Evolutionary conservation across 2,797 vertebrate genomes (phyloP).

Genomic region (Manis crassicaudata): DNA sequence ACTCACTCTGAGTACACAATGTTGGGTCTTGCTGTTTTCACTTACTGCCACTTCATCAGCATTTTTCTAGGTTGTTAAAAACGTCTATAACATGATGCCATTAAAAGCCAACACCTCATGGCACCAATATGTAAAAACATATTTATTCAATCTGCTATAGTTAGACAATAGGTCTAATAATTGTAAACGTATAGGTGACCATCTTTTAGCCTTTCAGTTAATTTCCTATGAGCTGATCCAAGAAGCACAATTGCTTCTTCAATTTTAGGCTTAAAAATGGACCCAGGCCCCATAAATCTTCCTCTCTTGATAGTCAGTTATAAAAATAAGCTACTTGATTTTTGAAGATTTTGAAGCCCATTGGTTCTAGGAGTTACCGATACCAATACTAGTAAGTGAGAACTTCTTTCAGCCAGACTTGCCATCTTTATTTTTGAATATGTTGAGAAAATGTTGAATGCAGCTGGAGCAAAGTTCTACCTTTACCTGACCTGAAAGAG

Average conservation of each 20-base stretch:
- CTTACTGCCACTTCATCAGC: background rate
- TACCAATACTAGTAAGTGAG: background rate
- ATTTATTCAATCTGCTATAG: background rate
- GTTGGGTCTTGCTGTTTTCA: background rate
- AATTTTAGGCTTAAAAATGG: background rate
- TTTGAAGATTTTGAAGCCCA: background rate
- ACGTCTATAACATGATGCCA: background rate
- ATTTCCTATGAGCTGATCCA: background rate
- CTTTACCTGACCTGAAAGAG: background rate
- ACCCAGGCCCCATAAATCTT: background rate
- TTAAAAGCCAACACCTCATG: background rate
- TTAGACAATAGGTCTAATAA: background rate
- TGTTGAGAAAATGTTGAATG: background rate
- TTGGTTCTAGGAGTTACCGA: background rate
- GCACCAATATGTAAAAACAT: background rate
- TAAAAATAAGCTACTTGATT: slow-evolving; percentile 37
- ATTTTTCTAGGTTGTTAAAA: slow-evolving; percentile 17
- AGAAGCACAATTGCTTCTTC: background rate
- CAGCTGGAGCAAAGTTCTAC: background rate
- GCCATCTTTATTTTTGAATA: background rate
- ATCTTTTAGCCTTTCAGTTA: background rate
- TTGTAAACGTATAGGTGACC: background rate
- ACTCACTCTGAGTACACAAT: background rate
- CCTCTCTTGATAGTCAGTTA: background rate
- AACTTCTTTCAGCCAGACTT: background rate